Base-by-base conservation (phyloP, 2,888 invertebrate species). In the Macropis europaea region DNA sequence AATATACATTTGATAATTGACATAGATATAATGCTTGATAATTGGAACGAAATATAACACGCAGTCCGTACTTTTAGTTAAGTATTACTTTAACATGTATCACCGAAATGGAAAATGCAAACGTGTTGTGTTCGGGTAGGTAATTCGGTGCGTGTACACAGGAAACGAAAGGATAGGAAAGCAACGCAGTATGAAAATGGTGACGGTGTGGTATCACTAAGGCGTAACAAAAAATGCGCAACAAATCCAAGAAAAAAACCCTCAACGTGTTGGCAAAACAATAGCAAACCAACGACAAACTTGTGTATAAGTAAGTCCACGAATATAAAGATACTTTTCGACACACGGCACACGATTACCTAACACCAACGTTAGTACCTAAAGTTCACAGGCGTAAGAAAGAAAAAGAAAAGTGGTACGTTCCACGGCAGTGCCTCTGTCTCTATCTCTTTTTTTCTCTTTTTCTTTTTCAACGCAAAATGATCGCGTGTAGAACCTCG, bases 321-420 rank as follows among this genome's bases (percentile, higher is more conserved):
- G 76, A 76, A 75, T 77, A 76, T 76, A 79, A 80, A 80, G 84
- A 85, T 87, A 86, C 85, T 86, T 86, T 84, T 89, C 89, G 88
- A 86, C 88, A 89, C 89, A 89, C 89, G 89, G 81, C 89, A 89
- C 88, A 89, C 89, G 88, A 88, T 89, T 87, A 89, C 87, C 89
- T 89, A 88, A 89, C 89, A 89, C 85, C 89, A 89, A 89, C 87
- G 88, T 89, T 89, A 89, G 89, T 89, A 88, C 86, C 88, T 89
- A 87, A 72, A 87, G 82, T 72, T 73, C 64, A 77, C 80, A 79
- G 77, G 73, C 54, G 72, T 73, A 73, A 61, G 50, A 68, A 64
- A 54, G 45, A 19, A 68, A 52, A 54, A 67, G 61, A 67, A 76
- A 61, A 64, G 63, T 67, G 63, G 57, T 62, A 70, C 62, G 48